Evolutionary conservation across 2,888 invertebrate genomes (phyloP).

Genomic region (Allophyes oxyacanthae): DNA sequence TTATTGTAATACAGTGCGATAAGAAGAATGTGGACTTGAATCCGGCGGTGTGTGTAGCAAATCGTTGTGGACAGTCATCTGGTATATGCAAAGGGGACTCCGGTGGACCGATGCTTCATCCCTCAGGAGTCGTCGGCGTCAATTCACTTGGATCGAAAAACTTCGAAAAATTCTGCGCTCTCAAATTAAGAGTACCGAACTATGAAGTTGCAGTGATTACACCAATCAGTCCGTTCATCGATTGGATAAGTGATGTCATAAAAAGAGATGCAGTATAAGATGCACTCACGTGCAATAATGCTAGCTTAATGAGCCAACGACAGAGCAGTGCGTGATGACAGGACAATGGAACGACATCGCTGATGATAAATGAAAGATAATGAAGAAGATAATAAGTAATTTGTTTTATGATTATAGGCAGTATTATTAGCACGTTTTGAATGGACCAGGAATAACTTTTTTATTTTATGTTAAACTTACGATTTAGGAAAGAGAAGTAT

Average conservation of each 20-base stretch:
- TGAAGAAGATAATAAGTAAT: no score
- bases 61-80: not conserved
- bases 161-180: not conserved
- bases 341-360: no score
- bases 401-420: no score
- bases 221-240: conserved; percentile 3
- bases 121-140: conserved; percentile 4
- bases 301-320: no score
- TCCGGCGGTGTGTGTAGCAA: conserved; percentile 2
- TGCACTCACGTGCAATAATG: no score
- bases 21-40: not conserved
- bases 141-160: not conserved
- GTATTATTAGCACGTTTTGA: no score
- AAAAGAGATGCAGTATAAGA: not conserved
- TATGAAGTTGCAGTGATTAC: conserved; percentile 3
- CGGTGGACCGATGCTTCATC: conserved; percentile 9
- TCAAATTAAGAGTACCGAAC: not conserved
- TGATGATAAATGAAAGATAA: no score
- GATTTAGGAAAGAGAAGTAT: no score
- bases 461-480: no score
- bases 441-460: no score
- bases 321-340: no score
- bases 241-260: conserved; percentile 6
- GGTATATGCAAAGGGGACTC: conserved; percentile 3
- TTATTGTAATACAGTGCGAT: not conserved